phyloP scores from a whole-genome alignment of 2,888 invertebrate genomes.

The Drosophila mulleri region DNA sequence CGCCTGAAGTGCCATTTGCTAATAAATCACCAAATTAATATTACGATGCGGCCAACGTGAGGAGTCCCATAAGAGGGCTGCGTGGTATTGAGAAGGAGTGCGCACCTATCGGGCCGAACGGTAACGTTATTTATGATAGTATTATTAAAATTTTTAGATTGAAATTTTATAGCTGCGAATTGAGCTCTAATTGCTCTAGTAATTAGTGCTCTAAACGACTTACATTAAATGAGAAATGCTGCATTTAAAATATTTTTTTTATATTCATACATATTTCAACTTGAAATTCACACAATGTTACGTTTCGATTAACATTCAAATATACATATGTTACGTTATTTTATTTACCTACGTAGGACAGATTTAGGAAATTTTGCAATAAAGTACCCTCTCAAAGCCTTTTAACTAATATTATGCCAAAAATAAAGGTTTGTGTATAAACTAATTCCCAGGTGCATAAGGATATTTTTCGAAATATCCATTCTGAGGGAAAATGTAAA shows the following conservation, averaged over 20 bases:
- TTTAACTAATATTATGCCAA: too few species aligned
- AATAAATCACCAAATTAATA: constrained; percentile 77
- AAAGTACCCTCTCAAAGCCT: neutral
- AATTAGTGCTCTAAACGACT: neutral
- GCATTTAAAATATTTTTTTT: too few species aligned
- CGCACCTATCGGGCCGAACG: neutral
- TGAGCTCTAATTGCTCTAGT: neutral
- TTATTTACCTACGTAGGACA: neutral
- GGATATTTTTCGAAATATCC: neutral
- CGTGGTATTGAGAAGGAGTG: neutral
- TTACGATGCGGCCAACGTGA: constrained; percentile 37
- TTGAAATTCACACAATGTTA: neutral
- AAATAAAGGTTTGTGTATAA: neutral
- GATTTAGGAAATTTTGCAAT: neutral
- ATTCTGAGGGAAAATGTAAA: neutral
- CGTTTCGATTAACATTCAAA: neutral
- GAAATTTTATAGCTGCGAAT: neutral
- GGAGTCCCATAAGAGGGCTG: too few species aligned
- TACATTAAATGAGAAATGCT: too few species aligned
- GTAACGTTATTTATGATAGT: neutral
- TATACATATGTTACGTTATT: too few species aligned
- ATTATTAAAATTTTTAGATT: neutral
- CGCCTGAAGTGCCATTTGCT: constrained; percentile 46
- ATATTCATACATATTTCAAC: neutral
- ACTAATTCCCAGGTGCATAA: neutral